phyloP scores from a whole-genome alignment of 2,113 vertebrate species.

The Misgurnus anguillicaudatus region DNA sequence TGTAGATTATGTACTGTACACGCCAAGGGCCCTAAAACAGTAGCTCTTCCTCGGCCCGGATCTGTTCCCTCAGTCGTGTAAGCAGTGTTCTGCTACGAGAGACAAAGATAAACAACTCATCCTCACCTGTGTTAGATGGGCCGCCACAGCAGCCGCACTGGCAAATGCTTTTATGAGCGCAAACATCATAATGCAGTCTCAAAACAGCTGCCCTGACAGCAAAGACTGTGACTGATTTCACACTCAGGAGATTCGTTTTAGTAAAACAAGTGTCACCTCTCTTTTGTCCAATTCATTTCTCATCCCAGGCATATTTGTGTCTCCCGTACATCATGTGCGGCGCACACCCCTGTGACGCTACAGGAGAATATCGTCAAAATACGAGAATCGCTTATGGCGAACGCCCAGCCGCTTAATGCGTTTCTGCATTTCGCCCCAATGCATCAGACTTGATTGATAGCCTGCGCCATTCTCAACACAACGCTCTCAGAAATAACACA shows the following conservation, averaged over 20 bases:
- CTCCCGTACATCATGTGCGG: background rate
- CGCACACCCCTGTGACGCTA: background rate
- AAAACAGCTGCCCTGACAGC: constrained; percentile 40
- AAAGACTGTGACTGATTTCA: constrained; percentile 20
- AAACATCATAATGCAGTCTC: constrained; percentile 42
- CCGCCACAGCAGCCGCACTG: constrained; percentile 18
- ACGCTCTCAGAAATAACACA: constrained; percentile 15
- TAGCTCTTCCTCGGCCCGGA: background rate
- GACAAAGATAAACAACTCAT: constrained; percentile 30
- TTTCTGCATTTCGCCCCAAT: constrained; percentile 19
- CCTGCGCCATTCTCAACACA: constrained; percentile 1
- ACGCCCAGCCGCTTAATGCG: constrained; percentile 5
- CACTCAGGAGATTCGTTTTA: constrained; percentile 40
- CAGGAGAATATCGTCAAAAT: constrained; percentile 5
- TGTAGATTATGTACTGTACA: background rate
- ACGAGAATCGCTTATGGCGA: background rate
- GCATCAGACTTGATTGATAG: constrained; percentile 24
- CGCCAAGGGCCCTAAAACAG: background rate
- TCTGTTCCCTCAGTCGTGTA: constrained; percentile 7
- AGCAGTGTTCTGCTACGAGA: constrained; percentile 7
- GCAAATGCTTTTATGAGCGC: constrained; percentile 24
- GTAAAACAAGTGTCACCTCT: constrained; percentile 33
- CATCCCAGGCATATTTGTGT: constrained; percentile 29
- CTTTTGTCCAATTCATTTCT: constrained; percentile 39
- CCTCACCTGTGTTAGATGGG: constrained; percentile 9